Evolutionary conservation across 2,113 vertebrate species (phyloP).

Genomic region (Syrmaticus mikado): DNA sequence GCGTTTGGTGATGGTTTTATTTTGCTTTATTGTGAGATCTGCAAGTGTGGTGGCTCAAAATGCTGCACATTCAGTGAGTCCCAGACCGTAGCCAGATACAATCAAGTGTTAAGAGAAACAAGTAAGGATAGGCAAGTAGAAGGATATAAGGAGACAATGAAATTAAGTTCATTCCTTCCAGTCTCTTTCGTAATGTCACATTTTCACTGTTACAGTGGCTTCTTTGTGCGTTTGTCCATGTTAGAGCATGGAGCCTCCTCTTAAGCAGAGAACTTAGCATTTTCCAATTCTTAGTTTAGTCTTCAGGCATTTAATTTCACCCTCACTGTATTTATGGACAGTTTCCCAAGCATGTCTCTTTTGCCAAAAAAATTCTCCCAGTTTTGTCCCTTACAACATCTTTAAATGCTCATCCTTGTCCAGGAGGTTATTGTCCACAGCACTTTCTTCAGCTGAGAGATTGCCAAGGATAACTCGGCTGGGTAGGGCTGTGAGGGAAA

Average conservation of each 20-base stretch:
- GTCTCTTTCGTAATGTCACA: not conserved
- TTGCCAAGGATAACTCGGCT: not conserved
- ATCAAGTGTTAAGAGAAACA: not conserved
- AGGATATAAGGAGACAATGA: not conserved
- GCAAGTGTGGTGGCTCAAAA: not conserved
- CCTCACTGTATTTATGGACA: not conserved
- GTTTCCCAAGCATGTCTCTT: not conserved
- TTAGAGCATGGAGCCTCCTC: not conserved
- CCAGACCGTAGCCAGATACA: not conserved
- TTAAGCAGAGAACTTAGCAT: accelerated
- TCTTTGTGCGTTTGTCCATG: not conserved
- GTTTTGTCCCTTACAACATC: not conserved
- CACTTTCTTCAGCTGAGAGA: not conserved
- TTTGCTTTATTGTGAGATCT: not conserved
- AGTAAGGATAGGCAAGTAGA: not conserved
- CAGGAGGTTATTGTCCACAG: constrained; percentile 10
- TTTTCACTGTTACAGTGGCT: not conserved
- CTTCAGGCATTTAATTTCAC: not conserved
- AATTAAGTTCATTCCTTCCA: not conserved
- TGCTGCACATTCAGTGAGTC: not conserved
- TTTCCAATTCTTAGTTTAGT: not conserved
- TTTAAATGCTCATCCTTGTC: constrained; percentile 5
- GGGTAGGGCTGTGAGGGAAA: constrained; percentile 5
- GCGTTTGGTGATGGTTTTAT: not conserved
- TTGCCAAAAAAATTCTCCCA: not conserved